Percentiles rank a stretch among this genome's conserved stretches.
Conservation (phyloP, 2,797 vertebrate genomes). For the Phoebastria nigripes region DNA sequence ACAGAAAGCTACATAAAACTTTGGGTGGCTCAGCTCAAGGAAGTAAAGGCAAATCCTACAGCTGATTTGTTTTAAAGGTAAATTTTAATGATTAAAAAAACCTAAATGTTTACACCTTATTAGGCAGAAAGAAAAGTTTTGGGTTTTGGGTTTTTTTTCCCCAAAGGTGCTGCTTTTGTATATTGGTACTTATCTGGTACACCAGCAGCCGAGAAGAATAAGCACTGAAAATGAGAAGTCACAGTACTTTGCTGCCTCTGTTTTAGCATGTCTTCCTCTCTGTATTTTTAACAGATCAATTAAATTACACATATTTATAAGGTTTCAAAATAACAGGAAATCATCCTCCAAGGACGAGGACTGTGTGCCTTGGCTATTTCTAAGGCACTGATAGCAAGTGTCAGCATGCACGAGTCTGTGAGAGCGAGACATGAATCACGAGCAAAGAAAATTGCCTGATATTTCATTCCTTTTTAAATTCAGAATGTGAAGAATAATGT, state of each 20-base stretch:
- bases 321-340: background rate
- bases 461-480: background rate
- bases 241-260: background rate
- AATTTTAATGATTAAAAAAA: background rate
- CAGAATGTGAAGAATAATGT: background rate
- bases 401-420: background rate
- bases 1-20: background rate
- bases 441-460: background rate
- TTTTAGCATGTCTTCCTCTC: background rate
- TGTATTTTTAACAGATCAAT: background rate
- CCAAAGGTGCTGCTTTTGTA: background rate
- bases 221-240: background rate
- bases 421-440: background rate
- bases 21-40: background rate
- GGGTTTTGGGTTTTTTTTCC: rapidly evolving
- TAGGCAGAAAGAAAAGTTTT: background rate
- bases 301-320: background rate
- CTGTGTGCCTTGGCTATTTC: background rate
- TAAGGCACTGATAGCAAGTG: background rate
- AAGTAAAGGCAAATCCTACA: background rate
- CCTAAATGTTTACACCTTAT: background rate
- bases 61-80: background rate
- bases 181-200: background rate
- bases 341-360: background rate
- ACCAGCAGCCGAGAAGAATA: background rate